Base-by-base conservation (phyloP, 92 coral and sea anemone species). In the Actinostola sp. region DNA sequence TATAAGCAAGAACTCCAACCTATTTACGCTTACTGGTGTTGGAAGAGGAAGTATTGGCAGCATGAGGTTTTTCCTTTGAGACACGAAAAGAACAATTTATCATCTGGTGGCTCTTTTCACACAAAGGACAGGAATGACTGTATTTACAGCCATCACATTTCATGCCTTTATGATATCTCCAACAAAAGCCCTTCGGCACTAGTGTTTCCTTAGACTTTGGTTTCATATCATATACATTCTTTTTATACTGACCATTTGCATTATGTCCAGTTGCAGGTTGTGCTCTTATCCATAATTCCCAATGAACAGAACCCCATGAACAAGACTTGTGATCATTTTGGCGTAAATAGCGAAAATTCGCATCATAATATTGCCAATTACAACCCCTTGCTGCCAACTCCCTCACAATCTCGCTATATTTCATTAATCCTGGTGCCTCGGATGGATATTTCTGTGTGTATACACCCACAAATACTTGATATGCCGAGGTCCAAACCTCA, bases 201-300 rank as follows among this genome's bases (percentile, higher is more conserved):
- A n/a, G n/a, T n/a, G n/a, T 25, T 3, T 16, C 14, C 5, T 3
- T 11, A 27, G 34, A 6, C n/a, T 32, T 32, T 58, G 5, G 36
- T 26, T 58, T 58, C 5, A 5, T 28, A 5, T 58, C 35, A 5
- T 32, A 2, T 5, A 36, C 42, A 36, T 58, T 3, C 19, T 16
- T 32, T 13, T 14, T 13, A n/a, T n/a, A n/a, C 19, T 27, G 36
- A 32, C n/a, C 21, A 30, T 58, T 27, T 3, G 4, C 7, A 14
- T 21, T 58, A 10, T 36, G 13, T 13, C 65, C 36, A 21, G 69
- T 25, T 35, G n/a, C n/a, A n/a, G 79, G 71, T 30, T 73, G 79
- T 10, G 79, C 38, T 54, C 72, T 68, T 23, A 73, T 23, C 79
- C 79, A 73, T 15, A 73, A 52, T 48, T 73, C 79, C 79, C 79